Conservation (phyloP, 1,140 invertebrate species). For the Rhopalosiphum padi region DNA sequence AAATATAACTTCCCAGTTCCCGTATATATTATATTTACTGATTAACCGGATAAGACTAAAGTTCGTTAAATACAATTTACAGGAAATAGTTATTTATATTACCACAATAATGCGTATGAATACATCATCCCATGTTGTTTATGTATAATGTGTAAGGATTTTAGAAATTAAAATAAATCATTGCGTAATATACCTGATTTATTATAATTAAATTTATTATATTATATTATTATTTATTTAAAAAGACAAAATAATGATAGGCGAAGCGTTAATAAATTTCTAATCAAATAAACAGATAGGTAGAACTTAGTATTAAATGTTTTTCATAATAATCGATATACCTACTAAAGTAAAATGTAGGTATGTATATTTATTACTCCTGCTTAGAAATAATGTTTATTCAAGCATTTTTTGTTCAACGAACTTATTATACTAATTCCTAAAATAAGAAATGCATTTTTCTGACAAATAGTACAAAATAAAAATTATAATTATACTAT, state of each 20-base stretch:
- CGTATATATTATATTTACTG: background rate
- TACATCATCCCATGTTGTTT: background rate
- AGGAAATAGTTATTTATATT: background rate
- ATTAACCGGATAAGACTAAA: background rate
- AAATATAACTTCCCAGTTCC: background rate
- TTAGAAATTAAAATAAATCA: background rate
- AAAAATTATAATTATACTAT: too few species aligned
- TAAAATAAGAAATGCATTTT: background rate
- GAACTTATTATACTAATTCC: background rate
- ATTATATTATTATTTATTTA: too few species aligned
- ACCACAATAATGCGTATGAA: background rate
- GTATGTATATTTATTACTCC: too few species aligned
- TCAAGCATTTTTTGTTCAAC: too few species aligned
- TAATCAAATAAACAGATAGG: background rate
- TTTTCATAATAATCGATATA: too few species aligned
- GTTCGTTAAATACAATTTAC: background rate
- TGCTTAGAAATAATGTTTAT: background rate
- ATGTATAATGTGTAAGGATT: background rate
- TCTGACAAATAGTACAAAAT: background rate
- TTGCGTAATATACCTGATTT: background rate
- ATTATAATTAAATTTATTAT: background rate
- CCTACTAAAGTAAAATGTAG: too few species aligned
- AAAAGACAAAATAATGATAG: background rate
- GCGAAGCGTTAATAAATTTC: background rate
- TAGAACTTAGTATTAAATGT: background rate